Conservation (phyloP, 2,888 invertebrate genomes). For the Malthinus seriepunctatus region DNA sequence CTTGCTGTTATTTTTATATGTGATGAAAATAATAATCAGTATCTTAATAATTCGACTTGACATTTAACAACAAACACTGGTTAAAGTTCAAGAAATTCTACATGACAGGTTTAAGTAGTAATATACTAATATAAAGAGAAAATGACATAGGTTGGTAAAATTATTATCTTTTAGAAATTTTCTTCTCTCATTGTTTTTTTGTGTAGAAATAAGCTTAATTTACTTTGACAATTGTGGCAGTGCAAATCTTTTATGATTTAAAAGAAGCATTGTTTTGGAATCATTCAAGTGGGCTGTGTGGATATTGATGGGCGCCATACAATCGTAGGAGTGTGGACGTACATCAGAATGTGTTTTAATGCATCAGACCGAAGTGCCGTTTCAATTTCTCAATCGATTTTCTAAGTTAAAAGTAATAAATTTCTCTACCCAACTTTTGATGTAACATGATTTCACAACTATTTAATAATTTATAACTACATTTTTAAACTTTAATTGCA, state of each 20-base stretch:
- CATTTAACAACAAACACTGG: too few relatives aligned
- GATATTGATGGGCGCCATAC: constrained; percentile 7
- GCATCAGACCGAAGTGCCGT: constrained; percentile 30
- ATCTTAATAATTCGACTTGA: too few relatives aligned
- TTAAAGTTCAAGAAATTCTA: not conserved
- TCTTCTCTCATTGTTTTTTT: constrained; percentile 8
- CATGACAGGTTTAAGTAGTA: constrained; percentile 2
- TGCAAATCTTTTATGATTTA: constrained; percentile 24
- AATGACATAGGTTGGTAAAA: constrained; percentile 2
- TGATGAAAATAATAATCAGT: too few relatives aligned
- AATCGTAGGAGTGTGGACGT: constrained; percentile 27
- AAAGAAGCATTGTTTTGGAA: constrained; percentile 22
- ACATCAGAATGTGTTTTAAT: constrained; percentile 21
- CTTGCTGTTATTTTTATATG: too few relatives aligned
- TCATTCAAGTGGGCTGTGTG: constrained; percentile 12
- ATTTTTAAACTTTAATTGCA: too few relatives aligned
- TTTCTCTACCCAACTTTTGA: too few relatives aligned
- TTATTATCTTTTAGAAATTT: not conserved
- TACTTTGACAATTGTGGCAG: constrained; percentile 8
- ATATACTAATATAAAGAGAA: not conserved
- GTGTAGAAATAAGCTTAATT: constrained; percentile 8
- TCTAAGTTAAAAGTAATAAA: too few relatives aligned
- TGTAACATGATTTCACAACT: too few relatives aligned
- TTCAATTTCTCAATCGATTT: too few relatives aligned
- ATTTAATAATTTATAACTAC: too few relatives aligned